These are phyloP conservation scores for Montipora cactus DNA, from an alignment of 64 coral and sea anemone genomes.

Conservation along the genomic window DNA sequence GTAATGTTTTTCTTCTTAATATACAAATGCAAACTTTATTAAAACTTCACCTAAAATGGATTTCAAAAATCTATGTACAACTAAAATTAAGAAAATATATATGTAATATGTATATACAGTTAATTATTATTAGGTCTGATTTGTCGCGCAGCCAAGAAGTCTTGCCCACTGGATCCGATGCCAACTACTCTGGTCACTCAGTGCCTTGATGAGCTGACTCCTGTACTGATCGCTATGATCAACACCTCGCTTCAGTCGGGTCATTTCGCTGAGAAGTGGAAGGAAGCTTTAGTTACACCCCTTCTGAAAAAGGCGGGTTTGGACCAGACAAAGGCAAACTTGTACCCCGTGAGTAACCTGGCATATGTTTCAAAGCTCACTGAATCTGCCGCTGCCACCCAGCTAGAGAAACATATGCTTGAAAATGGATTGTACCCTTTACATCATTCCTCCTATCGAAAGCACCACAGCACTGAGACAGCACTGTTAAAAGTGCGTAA, in stretches of 20 bases:
- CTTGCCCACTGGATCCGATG: constrained; percentile 37
- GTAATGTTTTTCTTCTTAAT: no score
- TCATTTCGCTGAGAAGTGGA: constrained; percentile 23
- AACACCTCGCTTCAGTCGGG: constrained; percentile 23
- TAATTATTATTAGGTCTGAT: neutral
- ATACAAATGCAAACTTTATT: no score
- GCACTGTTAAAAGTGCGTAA: no score
- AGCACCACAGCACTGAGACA: no score
- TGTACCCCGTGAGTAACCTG: constrained; percentile 51
- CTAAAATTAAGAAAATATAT: no score
- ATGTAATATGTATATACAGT: no score
- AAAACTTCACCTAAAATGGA: no score
- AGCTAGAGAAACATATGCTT: no score
- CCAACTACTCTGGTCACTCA: neutral
- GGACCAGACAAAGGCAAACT: neutral
- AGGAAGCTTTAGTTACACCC: constrained; percentile 28
- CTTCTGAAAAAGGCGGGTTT: constrained; percentile 38
- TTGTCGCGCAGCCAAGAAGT: neutral
- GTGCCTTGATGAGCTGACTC: constrained; percentile 25
- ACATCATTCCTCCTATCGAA: no score
- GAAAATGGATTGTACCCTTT: no score
- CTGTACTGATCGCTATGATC: constrained; percentile 32
- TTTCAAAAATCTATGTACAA: no score
- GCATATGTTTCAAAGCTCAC: neutral
- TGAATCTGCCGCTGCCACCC: neutral